Evolutionary conservation across 2,888 invertebrate genomes (phyloP).

Genomic region (Actias luna): DNA sequence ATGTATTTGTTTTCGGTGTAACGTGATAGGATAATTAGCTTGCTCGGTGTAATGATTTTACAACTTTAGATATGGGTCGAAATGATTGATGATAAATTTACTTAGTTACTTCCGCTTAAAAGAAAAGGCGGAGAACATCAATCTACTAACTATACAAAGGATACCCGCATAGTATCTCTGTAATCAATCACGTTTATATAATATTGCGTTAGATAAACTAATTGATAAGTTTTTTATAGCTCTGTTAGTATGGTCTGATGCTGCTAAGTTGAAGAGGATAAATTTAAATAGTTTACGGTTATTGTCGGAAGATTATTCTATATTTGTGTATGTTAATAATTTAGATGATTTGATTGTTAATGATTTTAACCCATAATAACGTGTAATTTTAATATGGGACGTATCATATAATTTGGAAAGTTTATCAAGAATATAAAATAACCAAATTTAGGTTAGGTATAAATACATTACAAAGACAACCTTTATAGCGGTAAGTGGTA

Average conservation of each 20-base stretch:
- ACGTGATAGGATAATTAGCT: neutral
- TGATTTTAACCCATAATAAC: neutral
- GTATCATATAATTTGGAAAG: neutral
- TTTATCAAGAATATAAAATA: neutral
- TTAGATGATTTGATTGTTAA: neutral
- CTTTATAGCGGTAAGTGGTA: constrained; percentile 26
- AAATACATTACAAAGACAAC: neutral
- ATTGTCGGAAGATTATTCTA: no score
- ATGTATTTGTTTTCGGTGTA: neutral
- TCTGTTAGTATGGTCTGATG: neutral
- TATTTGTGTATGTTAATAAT: neutral
- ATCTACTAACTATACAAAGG: neutral
- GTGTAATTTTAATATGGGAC: neutral
- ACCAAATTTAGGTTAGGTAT: neutral
- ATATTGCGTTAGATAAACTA: neutral
- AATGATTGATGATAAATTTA: neutral
- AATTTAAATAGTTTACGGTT: no score
- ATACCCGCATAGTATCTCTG: neutral
- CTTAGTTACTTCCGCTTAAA: neutral
- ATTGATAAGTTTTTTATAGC: neutral
- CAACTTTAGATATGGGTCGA: neutral
- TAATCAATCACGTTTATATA: neutral
- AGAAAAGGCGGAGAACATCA: neutral
- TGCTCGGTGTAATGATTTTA: neutral
- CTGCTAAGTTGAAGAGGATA: neutral